These are phyloP conservation scores for Pteria penguin DNA, from an alignment of 2,888 invertebrate genomes.

Conservation along the genomic window DNA sequence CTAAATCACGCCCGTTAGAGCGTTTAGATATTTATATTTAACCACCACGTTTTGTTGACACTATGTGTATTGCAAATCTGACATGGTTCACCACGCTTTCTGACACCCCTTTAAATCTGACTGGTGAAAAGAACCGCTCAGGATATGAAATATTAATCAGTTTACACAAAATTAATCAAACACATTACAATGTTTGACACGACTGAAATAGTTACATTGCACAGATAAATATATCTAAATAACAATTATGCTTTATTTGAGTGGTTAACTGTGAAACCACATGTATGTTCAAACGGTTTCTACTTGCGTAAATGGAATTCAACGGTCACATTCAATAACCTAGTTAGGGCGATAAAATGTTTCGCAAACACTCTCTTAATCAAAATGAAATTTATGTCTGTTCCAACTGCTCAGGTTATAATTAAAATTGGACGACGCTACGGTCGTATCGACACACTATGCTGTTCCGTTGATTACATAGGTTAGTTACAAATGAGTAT, in stretches of 20 bases:
- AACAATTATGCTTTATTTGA: background rate
- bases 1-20: too few species aligned
- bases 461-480: background rate
- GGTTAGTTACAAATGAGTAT: background rate
- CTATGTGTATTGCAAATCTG: background rate
- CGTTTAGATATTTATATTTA: background rate
- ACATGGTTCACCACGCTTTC: background rate
- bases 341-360: background rate
- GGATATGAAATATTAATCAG: background rate
- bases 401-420: background rate
- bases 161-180: background rate
- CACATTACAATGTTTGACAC: background rate
- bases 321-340: too few species aligned
- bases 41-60: constrained; percentile 5
- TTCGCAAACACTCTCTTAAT: background rate
- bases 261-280: too few species aligned
- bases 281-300: too few species aligned
- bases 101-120: background rate
- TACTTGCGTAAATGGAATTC: too few species aligned
- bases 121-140: background rate
- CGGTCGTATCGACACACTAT: background rate
- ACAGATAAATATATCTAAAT: background rate
- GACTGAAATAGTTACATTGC: background rate
- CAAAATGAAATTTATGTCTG: background rate
- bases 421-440: background rate